These are phyloP conservation scores for Spinus pinus DNA, from an alignment of 2,797 vertebrate genomes.

Conservation along the genomic window DNA sequence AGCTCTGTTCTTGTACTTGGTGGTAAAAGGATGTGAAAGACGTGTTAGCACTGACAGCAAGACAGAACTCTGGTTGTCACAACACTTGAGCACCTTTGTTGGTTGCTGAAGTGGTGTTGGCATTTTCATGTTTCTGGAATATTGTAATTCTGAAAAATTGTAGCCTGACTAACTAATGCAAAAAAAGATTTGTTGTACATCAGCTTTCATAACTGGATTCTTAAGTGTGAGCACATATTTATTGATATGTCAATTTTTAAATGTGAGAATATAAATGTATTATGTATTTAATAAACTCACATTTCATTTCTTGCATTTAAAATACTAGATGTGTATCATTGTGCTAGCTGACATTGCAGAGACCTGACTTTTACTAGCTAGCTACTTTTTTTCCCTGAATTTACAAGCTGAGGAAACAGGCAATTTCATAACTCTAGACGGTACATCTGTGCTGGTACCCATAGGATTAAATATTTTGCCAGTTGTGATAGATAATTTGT, in stretches of 20 bases:
- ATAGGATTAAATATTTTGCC: background rate
- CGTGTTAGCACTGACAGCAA: accelerated
- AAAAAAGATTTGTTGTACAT: background rate
- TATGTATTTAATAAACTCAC: background rate
- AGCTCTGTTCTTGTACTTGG: background rate
- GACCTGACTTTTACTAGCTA: background rate
- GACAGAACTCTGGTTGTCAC: background rate
- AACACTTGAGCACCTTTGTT: accelerated
- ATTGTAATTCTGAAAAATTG: background rate
- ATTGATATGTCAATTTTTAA: background rate
- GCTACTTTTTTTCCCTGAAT: background rate
- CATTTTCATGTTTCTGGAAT: background rate
- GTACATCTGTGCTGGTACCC: background rate
- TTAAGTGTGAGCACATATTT: background rate
- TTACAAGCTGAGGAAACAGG: background rate
- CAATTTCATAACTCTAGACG: background rate
- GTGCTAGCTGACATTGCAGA: background rate
- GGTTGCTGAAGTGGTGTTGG: background rate
- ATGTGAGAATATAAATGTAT: background rate
- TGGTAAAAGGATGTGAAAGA: background rate
- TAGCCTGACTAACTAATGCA: background rate
- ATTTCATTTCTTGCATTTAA: background rate
- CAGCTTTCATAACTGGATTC: background rate
- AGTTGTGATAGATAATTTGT: background rate
- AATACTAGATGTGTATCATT: background rate